Evolutionary conservation across 1,140 invertebrate genomes (phyloP).

Genomic region (Drusus annulatus): DNA sequence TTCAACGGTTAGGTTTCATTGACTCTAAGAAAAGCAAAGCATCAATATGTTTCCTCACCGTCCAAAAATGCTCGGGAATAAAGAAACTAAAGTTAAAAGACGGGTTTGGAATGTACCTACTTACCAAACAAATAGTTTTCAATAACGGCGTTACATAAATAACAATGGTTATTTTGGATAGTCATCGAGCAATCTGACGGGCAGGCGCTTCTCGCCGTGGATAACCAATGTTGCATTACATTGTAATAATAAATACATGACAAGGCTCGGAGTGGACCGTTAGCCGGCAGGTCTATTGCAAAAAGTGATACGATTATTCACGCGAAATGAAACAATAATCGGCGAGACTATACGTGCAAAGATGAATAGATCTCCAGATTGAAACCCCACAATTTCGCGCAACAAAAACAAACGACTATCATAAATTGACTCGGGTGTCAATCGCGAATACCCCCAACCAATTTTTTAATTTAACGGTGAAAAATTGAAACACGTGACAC

Average conservation of each 20-base stretch:
- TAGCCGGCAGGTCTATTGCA: constrained; percentile 43
- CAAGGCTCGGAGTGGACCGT: constrained; percentile 36
- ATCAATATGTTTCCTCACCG: neutral
- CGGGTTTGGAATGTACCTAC: neutral
- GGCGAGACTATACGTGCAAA: constrained; percentile 23
- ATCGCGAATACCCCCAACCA: too few species aligned
- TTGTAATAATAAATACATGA: constrained; percentile 35
- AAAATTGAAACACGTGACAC: too few species aligned
- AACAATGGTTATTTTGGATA: constrained; percentile 40
- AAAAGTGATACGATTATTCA: constrained; percentile 54
- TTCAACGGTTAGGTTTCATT: neutral
- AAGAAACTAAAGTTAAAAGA: neutral
- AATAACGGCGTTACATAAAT: constrained; percentile 34
- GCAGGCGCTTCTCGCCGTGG: constrained; percentile 29
- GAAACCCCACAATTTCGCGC: neutral
- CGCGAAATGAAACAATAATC: constrained; percentile 48
- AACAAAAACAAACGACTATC: neutral
- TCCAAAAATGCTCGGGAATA: neutral
- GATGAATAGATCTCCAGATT: neutral
- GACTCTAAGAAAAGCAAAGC: neutral
- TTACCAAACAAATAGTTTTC: neutral
- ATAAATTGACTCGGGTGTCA: too few species aligned
- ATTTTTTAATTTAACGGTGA: too few species aligned
- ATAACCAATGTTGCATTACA: constrained; percentile 31
- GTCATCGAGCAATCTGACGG: constrained; percentile 38